Base-by-base conservation (phyloP, 2,888 invertebrate species). In the Ellobium chinense region DNA sequence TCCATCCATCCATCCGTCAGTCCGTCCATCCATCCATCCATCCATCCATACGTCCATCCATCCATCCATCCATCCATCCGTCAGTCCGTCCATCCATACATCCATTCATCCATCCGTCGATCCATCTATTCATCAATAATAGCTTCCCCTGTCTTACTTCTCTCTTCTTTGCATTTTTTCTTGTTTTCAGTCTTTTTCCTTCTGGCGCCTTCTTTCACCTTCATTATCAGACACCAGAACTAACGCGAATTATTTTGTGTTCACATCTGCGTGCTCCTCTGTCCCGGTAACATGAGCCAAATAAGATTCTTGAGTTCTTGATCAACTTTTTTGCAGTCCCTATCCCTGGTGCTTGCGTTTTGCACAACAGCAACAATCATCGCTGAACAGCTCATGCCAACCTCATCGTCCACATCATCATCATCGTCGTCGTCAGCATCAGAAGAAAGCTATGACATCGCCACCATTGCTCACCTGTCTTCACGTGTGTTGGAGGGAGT, bases 61-160 rank as follows among this genome's bases (percentile, higher is more conserved):
- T 65, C 60, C n/a, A 24, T 60, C 60, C n/a, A 24, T 60, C 60
- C n/a, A 24, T 60, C 60, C n/a, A 24, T 60, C 60, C n/a, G n/a
- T 60, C 60, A 14, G n/a, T 60, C 60, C n/a, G n/a, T 60, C 60
- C n/a, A 24, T 60, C 60, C n/a, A 24, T 60, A 7, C n/a, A 24
- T 60, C 60, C n/a, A 24, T 60, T n/a, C n/a, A 24, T 60, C 60
- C n/a, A 24, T 60, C 60, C n/a, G n/a, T 60, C 60, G 7, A 24
- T 60, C 60, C n/a, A 24, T 60, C 60, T 60, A 24, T 60, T 5
- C 7, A 60, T n/a, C 27, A 18, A 21, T 60, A 14, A 18, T 54
- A 54, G 54, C 18, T 18, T 54, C 18, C n/a, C n/a, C n/a, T n/a
- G n/a, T n/a, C n/a, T n/a, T n/a, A n/a, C n/a, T n/a, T 31, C 65